Percentiles rank a stretch among this genome's conserved stretches.
These are phyloP conservation scores for Phrynocephalus guinanensis DNA, from an alignment of 2,797 vertebrate genomes.

Conservation along the genomic window DNA sequence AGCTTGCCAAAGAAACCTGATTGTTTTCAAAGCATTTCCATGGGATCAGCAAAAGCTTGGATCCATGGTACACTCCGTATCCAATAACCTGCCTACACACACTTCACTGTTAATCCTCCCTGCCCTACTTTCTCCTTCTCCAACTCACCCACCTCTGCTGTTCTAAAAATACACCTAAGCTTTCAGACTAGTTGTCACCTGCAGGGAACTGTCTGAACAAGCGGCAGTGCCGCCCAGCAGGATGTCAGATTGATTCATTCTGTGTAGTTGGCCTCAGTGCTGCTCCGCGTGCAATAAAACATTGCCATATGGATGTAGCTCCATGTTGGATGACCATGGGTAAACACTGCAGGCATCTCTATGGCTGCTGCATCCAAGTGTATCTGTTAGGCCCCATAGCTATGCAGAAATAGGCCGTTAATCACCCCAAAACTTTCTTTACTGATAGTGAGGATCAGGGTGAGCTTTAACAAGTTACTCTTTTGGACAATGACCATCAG, in stretches of 20 bases:
- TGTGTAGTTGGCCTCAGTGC: neutral
- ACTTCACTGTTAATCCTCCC: conserved; percentile 36
- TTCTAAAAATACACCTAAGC: conserved; percentile 59
- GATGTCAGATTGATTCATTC: neutral
- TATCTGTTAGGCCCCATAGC: neutral
- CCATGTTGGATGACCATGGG: neutral
- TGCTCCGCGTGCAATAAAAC: neutral
- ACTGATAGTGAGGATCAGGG: neutral
- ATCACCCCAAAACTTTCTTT: neutral
- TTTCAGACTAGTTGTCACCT: conserved; percentile 51
- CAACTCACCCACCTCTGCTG: conserved; percentile 51
- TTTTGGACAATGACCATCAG: no score
- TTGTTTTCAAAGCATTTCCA: conserved; percentile 47
- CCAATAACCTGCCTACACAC: conserved; percentile 60
- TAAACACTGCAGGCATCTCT: neutral
- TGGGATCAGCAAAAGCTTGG: conserved; percentile 57
- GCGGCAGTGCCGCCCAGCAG: neutral
- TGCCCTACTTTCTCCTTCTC: conserved; percentile 57
- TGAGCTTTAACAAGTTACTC: no score
- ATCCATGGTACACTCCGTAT: conserved; percentile 47
- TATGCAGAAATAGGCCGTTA: neutral
- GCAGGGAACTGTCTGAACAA: conserved; percentile 51
- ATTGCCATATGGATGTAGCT: neutral
- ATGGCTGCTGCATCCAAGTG: no score
- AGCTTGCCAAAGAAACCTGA: conserved; percentile 43